Conservation (phyloP, 2,888 invertebrate species). For the Sinotaia quadrata region DNA sequence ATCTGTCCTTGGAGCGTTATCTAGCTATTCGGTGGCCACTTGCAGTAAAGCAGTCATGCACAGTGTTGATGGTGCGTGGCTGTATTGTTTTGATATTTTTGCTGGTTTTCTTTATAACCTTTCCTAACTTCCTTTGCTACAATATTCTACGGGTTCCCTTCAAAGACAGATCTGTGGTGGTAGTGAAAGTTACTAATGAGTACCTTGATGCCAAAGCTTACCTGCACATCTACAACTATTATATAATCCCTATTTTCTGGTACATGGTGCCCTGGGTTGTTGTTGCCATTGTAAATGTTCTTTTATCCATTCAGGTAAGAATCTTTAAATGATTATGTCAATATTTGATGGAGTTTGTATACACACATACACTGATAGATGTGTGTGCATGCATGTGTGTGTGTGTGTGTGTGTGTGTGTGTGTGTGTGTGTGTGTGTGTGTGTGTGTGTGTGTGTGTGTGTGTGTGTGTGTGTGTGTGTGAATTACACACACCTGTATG, state of each 20-base stretch:
- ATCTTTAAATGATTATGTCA: too few relatives aligned
- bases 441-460: background rate
- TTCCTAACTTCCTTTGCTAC: constrained; percentile 44
- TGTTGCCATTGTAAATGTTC: constrained; percentile 40
- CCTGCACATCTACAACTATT: constrained; percentile 45
- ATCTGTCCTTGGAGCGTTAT: constrained; percentile 48
- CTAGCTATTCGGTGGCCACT: constrained; percentile 47
- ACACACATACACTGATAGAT: too few relatives aligned
- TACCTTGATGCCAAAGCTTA: constrained; percentile 40
- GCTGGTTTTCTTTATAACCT: constrained; percentile 34
- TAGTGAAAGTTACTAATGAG: constrained; percentile 32
- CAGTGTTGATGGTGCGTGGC: constrained; percentile 30
- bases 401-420: constrained; percentile 1
- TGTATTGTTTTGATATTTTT: constrained; percentile 32
- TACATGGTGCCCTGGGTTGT: constrained; percentile 46
- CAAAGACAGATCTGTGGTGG: constrained; percentile 30
- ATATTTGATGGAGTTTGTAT: too few relatives aligned
- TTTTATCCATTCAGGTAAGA: constrained; percentile 39
- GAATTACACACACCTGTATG: background rate
- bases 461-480: background rate
- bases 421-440: constrained; percentile 3
- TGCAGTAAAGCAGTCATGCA: constrained; percentile 38
- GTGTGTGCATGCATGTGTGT: too few relatives aligned
- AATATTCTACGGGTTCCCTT: constrained; percentile 31
- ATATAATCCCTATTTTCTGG: constrained; percentile 49